Evolutionary conservation across 1,140 invertebrate genomes (phyloP).

Genomic region (Harpegnathos saltator): DNA sequence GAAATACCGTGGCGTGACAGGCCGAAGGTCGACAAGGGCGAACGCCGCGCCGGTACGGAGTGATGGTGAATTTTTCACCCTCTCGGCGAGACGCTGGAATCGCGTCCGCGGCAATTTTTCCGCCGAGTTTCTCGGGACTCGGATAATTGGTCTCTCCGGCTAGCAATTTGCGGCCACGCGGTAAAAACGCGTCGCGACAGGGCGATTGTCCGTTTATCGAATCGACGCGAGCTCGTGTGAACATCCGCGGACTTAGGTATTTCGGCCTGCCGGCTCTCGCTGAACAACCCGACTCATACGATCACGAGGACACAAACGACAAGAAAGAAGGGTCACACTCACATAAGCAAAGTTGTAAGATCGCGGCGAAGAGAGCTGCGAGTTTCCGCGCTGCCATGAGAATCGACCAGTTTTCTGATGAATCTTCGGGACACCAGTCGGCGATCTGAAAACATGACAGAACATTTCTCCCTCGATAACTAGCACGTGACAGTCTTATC

Average conservation of each 20-base stretch:
- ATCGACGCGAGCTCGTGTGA: neutral
- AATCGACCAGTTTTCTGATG: slow-evolving; percentile 68
- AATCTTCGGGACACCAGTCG: slow-evolving; percentile 75
- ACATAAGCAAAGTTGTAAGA: slow-evolving; percentile 83
- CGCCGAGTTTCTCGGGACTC: neutral
- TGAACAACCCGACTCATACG: neutral
- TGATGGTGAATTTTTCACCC: slow-evolving; percentile 15
- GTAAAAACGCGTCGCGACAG: neutral
- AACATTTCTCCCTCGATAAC: neutral
- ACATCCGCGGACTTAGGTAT: no score
- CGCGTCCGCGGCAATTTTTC: neutral
- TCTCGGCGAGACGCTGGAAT: neutral
- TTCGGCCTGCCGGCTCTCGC: no score
- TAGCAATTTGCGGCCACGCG: neutral
- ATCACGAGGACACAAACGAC: neutral
- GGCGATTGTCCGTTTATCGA: no score
- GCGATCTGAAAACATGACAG: slow-evolving; percentile 61
- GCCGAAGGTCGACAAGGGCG: neutral
- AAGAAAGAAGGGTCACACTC: slow-evolving; percentile 70
- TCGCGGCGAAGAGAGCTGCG: slow-evolving; percentile 78
- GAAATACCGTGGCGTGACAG: slow-evolving; percentile 54
- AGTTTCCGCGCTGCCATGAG: slow-evolving; percentile 85
- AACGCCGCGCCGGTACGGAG: slow-evolving; percentile 20
- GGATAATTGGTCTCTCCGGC: neutral
- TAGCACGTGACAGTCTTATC: no score